Base-by-base conservation (phyloP, 2,113 vertebrate species). In the Prochilodus magdalenae region DNA sequence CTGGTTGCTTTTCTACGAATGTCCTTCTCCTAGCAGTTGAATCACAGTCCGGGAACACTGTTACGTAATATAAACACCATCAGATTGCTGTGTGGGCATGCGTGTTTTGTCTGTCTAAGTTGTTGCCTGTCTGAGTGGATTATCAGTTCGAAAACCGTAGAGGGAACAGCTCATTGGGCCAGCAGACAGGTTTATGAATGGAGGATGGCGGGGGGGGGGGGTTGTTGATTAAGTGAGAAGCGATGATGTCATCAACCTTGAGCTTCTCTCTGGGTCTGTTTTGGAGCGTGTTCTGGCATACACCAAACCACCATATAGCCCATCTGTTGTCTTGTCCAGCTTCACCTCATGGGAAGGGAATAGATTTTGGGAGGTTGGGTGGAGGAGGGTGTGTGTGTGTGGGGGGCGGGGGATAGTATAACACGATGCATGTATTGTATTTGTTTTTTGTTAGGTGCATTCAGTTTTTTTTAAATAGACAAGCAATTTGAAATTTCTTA, bases 231-330 rank as follows among this genome's bases (percentile, higher is more conserved):
- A 22, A 2, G 29, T 62, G 36, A 33, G 33, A n/a, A 63, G 10
- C 53, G 5, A 62, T 84, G 77, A 80, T 84, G 83, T 84, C 82
- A 84, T 67, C 65, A 73, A 44, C 47, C 69, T 65, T 60, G 66
- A 63, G 63, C 77, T 80, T 55, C 57, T 75, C 72, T 70, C 65
- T 71, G 66, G n/a, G 79, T 7, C 29, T 84, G 80, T 80, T 62
- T 72, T 70, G 27, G 72, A 72, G 79, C 7, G 44, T 84, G 80
- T 80, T 71, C 77, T 69, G 55, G 77, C 73, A 62, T 51, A 84
- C 73, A 11, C 10, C 59, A 44, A 22, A 49, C 26, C 51, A 51
- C 73, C 49, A 47, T 72, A 57, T 81, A 72, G 71, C 47, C 63
- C n/a, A 77, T 75, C 57, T 53, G 77, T 57, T 80, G 53, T 36